phyloP scores from a whole-genome alignment of 2,888 invertebrate genomes.

The Dasysyrphus albostriatus region DNA sequence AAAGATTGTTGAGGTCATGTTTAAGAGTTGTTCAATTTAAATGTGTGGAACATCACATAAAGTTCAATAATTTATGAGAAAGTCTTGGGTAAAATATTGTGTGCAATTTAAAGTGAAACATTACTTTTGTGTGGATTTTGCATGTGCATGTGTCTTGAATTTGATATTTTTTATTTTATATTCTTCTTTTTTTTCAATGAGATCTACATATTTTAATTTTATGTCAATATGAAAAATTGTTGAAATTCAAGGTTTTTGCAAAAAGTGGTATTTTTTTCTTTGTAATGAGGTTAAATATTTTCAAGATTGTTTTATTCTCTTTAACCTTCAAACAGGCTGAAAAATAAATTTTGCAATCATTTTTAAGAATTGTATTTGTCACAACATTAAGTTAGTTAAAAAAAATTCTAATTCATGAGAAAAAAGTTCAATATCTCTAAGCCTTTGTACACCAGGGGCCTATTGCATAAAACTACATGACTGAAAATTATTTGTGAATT shows the following conservation, averaged over 20 bases:
- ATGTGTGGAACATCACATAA: constrained; percentile 11
- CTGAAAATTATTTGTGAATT: too few species aligned
- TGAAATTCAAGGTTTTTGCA: not conserved
- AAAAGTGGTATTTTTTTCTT: too few species aligned
- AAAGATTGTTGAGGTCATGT: constrained; percentile 10
- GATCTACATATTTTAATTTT: not conserved
- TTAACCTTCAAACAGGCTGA: too few species aligned
- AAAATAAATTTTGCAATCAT: too few species aligned
- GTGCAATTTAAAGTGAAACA: constrained; percentile 33
- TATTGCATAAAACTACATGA: too few species aligned
- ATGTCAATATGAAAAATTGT: not conserved
- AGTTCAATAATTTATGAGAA: constrained; percentile 51
- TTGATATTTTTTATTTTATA: not conserved
- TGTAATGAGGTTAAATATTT: too few species aligned
- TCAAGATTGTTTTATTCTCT: too few species aligned
- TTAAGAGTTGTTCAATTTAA: not conserved
- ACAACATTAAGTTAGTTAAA: too few species aligned
- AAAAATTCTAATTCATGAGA: too few species aligned
- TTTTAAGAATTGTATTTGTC: too few species aligned
- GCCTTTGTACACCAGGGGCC: too few species aligned
- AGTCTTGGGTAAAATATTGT: constrained; percentile 26
- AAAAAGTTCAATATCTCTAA: too few species aligned
- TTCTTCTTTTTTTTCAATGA: not conserved
- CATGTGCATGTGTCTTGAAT: constrained; percentile 33
- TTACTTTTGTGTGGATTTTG: constrained; percentile 1